phyloP scores from a whole-genome alignment of 1,140 invertebrate genomes.

The Brachystomella parvula region DNA sequence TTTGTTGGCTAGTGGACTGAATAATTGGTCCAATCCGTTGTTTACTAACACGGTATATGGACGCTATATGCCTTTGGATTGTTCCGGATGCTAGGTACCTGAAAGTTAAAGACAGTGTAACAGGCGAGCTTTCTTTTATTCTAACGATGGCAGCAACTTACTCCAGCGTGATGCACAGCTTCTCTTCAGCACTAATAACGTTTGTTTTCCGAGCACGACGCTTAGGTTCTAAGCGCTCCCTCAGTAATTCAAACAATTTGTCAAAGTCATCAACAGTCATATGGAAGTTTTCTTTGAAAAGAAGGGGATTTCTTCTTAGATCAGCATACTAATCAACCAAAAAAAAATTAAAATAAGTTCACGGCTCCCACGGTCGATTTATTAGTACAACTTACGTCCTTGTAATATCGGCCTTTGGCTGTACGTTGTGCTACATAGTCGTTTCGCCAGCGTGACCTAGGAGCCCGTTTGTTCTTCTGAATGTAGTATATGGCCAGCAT shows the following conservation, averaged over 20 bases:
- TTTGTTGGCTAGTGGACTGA: background rate
- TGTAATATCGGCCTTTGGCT: no score
- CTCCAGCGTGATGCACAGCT: slow-evolving; percentile 20
- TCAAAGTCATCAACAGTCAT: slow-evolving; percentile 14
- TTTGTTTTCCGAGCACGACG: background rate
- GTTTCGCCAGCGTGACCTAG: no score
- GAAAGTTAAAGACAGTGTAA: background rate
- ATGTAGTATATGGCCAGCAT: no score
- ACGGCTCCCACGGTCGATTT: no score
- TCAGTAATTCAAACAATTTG: background rate
- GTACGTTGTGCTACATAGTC: no score
- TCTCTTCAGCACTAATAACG: slow-evolving; percentile 19
- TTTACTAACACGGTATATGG: slow-evolving; percentile 8
- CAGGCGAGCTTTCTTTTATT: no score
- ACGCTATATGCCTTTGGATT: slow-evolving; percentile 13
- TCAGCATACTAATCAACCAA: slow-evolving; percentile 23
- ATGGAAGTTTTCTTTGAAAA: slow-evolving; percentile 21
- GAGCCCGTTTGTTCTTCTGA: no score
- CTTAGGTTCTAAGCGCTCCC: background rate
- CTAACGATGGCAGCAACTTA: no score
- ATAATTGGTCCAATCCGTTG: slow-evolving; percentile 11
- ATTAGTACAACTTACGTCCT: no score
- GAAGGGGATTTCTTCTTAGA: background rate
- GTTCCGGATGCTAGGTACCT: slow-evolving; percentile 23
- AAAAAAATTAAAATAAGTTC: no score